Conservation (phyloP, 2,797 vertebrate genomes). For the Sebastes flavidus region DNA sequence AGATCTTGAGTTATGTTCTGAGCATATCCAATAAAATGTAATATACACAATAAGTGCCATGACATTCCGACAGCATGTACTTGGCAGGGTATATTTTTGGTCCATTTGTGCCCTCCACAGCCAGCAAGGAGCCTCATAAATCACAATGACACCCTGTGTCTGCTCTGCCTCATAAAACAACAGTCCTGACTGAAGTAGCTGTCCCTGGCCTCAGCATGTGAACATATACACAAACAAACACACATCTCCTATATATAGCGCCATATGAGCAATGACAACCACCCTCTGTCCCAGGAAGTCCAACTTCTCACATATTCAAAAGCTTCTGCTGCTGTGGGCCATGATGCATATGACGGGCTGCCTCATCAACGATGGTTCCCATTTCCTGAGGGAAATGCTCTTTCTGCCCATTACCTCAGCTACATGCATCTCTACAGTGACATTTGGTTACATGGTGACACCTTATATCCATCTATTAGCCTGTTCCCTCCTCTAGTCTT, state of each 20-base stretch:
- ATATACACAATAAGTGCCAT: not conserved
- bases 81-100: slow-evolving; percentile 41
- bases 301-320: slow-evolving; percentile 13
- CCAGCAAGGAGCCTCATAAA: slow-evolving; percentile 56
- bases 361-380: slow-evolving; percentile 4
- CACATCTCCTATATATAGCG: slow-evolving; percentile 16
- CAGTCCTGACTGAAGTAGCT: slow-evolving; percentile 1
- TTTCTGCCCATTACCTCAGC: slow-evolving; percentile 41
- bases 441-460: slow-evolving; percentile 59
- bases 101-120: slow-evolving; percentile 45
- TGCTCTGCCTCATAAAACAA: slow-evolving; percentile 53
- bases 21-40: slow-evolving; percentile 9
- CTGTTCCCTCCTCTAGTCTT: slow-evolving; percentile 68
- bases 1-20: not conserved
- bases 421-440: slow-evolving; percentile 36
- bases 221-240: slow-evolving; percentile 10
- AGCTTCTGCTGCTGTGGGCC: slow-evolving; percentile 4
- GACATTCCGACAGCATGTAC: slow-evolving; percentile 1
- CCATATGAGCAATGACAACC: not conserved
- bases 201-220: slow-evolving; percentile 16
- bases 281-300: slow-evolving; percentile 8
- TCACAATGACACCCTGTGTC: slow-evolving; percentile 55
- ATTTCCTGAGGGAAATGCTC: slow-evolving; percentile 40
- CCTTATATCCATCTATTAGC: slow-evolving; percentile 66
- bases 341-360: slow-evolving; percentile 12